These are phyloP conservation scores for Alosa alosa DNA, from an alignment of 2,113 vertebrate genomes.

Conservation along the genomic window DNA sequence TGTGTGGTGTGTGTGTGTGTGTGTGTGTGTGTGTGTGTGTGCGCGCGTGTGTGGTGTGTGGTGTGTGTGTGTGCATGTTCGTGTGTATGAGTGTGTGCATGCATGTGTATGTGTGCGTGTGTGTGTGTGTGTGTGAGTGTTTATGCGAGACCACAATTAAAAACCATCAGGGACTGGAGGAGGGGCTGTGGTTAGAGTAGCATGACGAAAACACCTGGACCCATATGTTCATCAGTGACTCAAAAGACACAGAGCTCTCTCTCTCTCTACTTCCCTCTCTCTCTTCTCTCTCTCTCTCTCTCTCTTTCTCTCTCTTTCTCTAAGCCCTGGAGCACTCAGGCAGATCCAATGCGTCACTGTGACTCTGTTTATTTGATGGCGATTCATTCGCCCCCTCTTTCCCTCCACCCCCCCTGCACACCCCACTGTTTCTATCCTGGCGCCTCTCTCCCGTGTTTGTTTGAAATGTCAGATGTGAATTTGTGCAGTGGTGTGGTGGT, in stretches of 20 bases:
- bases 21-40: neutral
- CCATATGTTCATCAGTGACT: conserved; percentile 35
- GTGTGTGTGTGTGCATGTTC: neutral
- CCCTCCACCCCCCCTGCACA: neutral
- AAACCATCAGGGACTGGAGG: neutral
- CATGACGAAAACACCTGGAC: conserved; percentile 34
- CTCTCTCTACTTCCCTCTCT: neutral
- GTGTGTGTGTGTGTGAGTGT: conserved; percentile 24
- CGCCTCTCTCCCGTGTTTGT: conserved; percentile 30
- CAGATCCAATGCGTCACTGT: neutral
- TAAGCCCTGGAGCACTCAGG: neutral
- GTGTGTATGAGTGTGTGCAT: too few relatives aligned
- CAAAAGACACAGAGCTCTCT: neutral
- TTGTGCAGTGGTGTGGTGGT: conserved; percentile 29
- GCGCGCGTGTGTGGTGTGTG: too few relatives aligned
- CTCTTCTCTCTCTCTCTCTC: neutral
- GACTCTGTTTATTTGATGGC: neutral
- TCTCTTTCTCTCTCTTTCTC: neutral
- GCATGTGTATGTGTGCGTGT: neutral
- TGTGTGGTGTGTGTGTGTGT: neutral
- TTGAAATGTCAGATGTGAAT: conserved; percentile 43
- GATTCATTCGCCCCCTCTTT: neutral
- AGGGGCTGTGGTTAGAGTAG: neutral
- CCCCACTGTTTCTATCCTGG: conserved; percentile 9
- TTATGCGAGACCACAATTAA: conserved; percentile 3